Percentiles rank a stretch among this genome's conserved stretches.
These are phyloP conservation scores for Colistium nudipinnis DNA, from an alignment of 2,113 vertebrate genomes.

Conservation along the genomic window DNA sequence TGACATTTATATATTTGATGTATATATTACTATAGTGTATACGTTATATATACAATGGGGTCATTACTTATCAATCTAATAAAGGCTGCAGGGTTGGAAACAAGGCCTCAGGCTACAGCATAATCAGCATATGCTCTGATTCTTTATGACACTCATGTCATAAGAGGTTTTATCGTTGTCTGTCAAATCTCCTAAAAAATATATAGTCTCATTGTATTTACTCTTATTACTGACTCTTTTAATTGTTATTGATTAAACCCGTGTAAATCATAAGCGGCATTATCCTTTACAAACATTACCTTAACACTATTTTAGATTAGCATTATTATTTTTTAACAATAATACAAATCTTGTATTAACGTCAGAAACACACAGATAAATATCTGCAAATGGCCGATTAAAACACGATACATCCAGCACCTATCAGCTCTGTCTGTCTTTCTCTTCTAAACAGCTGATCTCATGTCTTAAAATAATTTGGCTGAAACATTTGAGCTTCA, in stretches of 20 bases:
- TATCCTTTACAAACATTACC: not conserved
- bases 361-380: too few species aligned
- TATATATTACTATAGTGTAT: too few species aligned
- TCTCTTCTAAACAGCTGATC: constrained; percentile 16
- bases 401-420: not conserved
- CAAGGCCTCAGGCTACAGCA: constrained; percentile 41
- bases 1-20: too few species aligned
- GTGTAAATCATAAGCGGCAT: not conserved
- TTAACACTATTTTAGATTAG: not conserved
- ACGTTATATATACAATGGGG: too few species aligned
- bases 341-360: not conserved
- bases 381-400: not conserved
- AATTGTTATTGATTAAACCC: too few species aligned
- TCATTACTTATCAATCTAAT: not conserved
- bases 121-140: constrained; percentile 51
- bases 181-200: not conserved
- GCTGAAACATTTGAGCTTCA: not conserved
- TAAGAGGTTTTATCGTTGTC: too few species aligned
- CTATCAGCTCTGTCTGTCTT: not conserved
- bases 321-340: not conserved
- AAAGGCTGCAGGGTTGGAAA: not conserved
- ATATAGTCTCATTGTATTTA: not conserved
- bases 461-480: constrained; percentile 12
- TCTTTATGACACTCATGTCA: constrained; percentile 47
- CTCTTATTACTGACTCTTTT: not conserved